Evolutionary conservation across 2,797 vertebrate genomes (phyloP).

Genomic region (Heliangelus exortis): DNA sequence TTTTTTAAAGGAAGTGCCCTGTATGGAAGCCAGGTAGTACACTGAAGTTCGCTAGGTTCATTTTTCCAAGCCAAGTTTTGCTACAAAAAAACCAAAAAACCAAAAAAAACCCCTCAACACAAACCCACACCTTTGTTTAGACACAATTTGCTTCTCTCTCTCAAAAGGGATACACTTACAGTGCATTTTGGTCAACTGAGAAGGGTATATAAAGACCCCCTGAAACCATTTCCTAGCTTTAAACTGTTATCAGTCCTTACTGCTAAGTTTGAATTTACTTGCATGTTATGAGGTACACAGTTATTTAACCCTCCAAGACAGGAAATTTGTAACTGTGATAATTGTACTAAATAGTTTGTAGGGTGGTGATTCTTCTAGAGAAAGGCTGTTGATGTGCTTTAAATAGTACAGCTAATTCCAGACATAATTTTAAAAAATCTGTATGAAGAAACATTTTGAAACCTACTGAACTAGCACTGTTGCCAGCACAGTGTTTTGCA

Average conservation of each 20-base stretch:
- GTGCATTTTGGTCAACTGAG: neutral
- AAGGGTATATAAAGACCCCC: neutral
- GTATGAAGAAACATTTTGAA: neutral
- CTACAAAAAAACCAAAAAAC: neutral
- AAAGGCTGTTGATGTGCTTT: neutral
- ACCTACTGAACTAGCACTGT: neutral
- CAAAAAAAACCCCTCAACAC: neutral
- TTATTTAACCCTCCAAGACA: neutral
- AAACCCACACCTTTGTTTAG: neutral
- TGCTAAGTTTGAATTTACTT: neutral
- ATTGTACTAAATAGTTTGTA: neutral
- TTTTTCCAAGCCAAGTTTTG: neutral
- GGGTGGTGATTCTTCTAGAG: neutral
- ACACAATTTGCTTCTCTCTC: neutral
- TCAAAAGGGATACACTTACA: neutral
- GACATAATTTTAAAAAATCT: neutral
- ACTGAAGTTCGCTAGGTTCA: neutral
- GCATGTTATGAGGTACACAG: neutral
- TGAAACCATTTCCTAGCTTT: neutral
- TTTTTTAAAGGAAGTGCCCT: neutral
- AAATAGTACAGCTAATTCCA: neutral
- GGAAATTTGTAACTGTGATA: neutral
- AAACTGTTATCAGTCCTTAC: neutral
- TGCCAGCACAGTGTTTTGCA: neutral
- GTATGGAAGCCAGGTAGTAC: neutral